A percentile compares a stretch with the other conserved stretches of the same genome.
These are phyloP conservation scores for Linepithema humile DNA, from an alignment of 1,140 invertebrate species.

Conservation along the genomic window DNA sequence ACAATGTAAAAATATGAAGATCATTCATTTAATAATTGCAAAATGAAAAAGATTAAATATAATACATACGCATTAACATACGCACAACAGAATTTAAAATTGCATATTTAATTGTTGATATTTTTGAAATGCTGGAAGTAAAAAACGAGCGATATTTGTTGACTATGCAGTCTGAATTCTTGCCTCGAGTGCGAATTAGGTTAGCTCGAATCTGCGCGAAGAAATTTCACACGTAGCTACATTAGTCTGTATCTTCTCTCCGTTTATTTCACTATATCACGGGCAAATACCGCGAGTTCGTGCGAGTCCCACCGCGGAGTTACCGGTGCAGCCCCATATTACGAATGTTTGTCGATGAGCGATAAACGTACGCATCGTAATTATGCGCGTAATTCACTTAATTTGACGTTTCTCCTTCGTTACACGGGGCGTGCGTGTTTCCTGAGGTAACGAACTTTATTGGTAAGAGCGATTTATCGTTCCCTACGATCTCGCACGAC, in stretches of 20 bases:
- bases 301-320: constrained; percentile 58
- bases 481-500: constrained; percentile 68
- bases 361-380: constrained; percentile 72
- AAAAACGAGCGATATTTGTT: neutral
- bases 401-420: constrained; percentile 72
- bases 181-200: neutral
- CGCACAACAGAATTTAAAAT: too few relatives aligned
- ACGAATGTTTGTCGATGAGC: constrained; percentile 72
- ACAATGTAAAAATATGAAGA: neutral
- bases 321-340: constrained; percentile 61
- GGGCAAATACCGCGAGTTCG: constrained; percentile 45
- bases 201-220: neutral
- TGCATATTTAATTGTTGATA: neutral
- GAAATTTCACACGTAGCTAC: constrained; percentile 47
- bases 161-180: neutral
- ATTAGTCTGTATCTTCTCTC: constrained; percentile 6
- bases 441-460: constrained; percentile 72
- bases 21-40: neutral
- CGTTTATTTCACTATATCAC: neutral
- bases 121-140: neutral
- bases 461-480: constrained; percentile 73
- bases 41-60: neutral
- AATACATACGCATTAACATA: neutral
- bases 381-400: constrained; percentile 75
- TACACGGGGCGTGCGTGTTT: constrained; percentile 71